A percentile compares a stretch with the other conserved stretches of the same genome.
phyloP scores from a whole-genome alignment of 2,888 invertebrate species.

The Drosophila mimica region DNA sequence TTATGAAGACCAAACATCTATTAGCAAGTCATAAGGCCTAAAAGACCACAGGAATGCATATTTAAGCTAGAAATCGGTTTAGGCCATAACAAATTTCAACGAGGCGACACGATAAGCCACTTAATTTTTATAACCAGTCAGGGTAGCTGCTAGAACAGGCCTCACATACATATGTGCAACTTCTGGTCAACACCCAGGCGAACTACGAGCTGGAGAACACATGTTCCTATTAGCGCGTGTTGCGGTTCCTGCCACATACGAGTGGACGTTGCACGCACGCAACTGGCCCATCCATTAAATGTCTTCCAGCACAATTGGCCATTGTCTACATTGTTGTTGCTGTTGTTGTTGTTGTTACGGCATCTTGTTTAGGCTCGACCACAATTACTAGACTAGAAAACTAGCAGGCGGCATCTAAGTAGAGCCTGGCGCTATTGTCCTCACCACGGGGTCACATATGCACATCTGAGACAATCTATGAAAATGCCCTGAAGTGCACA shows the following conservation, averaged over 20 bases:
- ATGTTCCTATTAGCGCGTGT: constrained; percentile 82
- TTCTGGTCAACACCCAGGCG: constrained; percentile 47
- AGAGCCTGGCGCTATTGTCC: constrained; percentile 71
- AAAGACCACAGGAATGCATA: constrained; percentile 34
- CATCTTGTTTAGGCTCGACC: constrained; percentile 51
- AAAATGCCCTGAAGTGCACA: constrained; percentile 35
- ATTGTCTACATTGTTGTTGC: constrained; percentile 53
- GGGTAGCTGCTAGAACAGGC: constrained; percentile 1
- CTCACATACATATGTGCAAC: constrained; percentile 36
- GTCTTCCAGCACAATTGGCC: constrained; percentile 70
- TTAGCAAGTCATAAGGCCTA: constrained; percentile 44
- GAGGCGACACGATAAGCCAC: constrained; percentile 73
- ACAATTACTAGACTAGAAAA: constrained; percentile 60
- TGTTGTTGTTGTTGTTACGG: constrained; percentile 40
- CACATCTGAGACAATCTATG: constrained; percentile 15
- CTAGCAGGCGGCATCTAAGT: constrained; percentile 32
- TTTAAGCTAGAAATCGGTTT: constrained; percentile 39
- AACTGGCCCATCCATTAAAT: constrained; percentile 57
- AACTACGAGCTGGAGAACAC: constrained; percentile 50
- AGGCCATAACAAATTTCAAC: constrained; percentile 63
- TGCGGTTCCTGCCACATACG: constrained; percentile 58
- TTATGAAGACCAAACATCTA: constrained; percentile 27
- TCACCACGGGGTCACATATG: constrained; percentile 52
- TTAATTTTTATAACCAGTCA: constrained; percentile 64
- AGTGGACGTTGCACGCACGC: constrained; percentile 40